Base-by-base conservation (phyloP, 1,140 invertebrate species). In the Sipha flava region DNA sequence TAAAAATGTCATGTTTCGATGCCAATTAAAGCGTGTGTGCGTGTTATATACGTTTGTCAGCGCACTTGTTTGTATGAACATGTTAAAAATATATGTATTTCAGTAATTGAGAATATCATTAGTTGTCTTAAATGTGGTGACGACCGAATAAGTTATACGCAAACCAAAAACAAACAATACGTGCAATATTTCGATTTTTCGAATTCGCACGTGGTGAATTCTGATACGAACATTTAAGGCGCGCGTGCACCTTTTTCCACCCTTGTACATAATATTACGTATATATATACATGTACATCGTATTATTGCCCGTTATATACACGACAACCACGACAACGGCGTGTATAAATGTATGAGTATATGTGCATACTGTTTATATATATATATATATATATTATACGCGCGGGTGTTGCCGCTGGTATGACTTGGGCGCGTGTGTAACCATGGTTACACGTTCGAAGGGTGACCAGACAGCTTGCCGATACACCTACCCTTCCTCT, bases 391-490 rank as follows among this genome's bases (percentile, higher is more conserved):
- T 52, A 52, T 52, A 26, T 62, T 31, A 18, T 37, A 62, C 37
- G 37, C 21, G 23, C 64, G 64, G 64, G 64, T 66, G 64, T 66
- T 66, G 34, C 64, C 64, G 34, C 12, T 6, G 40, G 66, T 47
- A 29, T 29, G 47, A 70, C 66, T 40, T 70, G 66, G 66, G 43
- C 66, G 12, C 54, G 54, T 0, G 40, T 26, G 73, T 77, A 40
- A 29, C 73, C 73, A 77, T 77, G 73, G 73, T 77, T 57, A 77
- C 73, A 26, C 16, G 23, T 14, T 47, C 5, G 73, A n/a, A 57
- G 73, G 73, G 73, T 77, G 73, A 57, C 73, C 52, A 77, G 73
- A 77, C 73, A 77, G 73, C 73, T 77, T 77, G 73, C 73, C 73
- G 73, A 77, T 77, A 70, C 66, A 68, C 66, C 40, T 47, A 29